Evolutionary conservation across 2,113 vertebrate species (phyloP).

Genomic region (Agapornis roseicollis): DNA sequence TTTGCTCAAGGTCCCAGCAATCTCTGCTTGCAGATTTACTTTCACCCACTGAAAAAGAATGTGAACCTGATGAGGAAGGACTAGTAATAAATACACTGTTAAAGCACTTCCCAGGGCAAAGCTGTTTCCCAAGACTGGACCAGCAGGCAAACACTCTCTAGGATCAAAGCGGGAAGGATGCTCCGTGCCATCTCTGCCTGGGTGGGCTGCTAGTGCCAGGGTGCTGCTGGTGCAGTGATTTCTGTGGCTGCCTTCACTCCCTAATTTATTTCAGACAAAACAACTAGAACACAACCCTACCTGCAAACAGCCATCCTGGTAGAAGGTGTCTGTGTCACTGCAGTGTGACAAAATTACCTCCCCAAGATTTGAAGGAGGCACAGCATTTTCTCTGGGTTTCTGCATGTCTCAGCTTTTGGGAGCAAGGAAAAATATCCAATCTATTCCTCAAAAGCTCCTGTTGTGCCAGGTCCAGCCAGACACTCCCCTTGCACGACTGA

Average conservation of each 20-base stretch:
- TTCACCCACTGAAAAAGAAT: neutral
- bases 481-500: neutral
- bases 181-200: neutral
- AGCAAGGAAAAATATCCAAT: neutral
- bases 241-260: neutral
- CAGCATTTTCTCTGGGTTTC: neutral
- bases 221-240: neutral
- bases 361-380: neutral
- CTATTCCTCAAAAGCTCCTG: neutral
- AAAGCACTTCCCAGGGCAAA: neutral
- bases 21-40: neutral
- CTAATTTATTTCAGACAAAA: neutral
- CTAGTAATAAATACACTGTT: fast-evolving
- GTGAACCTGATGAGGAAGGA: neutral
- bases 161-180: neutral
- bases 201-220: neutral
- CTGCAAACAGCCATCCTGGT: neutral
- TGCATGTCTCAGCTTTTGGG: neutral
- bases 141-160: neutral
- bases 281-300: neutral
- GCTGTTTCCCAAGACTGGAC: neutral
- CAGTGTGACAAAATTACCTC: neutral
- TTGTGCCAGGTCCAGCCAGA: neutral
- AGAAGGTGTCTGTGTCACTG: neutral
- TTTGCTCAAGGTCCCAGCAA: neutral